phyloP scores from a whole-genome alignment of 2,113 vertebrate species.

The Amblyornis subalaris region DNA sequence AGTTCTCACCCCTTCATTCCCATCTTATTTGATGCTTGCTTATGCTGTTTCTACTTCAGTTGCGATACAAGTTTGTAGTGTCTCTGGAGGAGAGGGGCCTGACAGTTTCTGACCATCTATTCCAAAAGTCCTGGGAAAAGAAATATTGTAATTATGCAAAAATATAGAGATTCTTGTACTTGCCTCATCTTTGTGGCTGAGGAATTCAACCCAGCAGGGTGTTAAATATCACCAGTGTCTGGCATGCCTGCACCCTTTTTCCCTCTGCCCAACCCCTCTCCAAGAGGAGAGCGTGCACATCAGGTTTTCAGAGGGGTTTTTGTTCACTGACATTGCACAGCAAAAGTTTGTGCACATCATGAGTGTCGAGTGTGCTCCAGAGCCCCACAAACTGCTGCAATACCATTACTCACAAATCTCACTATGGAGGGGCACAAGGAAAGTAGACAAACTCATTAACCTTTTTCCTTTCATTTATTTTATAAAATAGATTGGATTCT shows the following conservation, averaged over 20 bases:
- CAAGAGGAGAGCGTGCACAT: fast-evolving
- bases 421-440: background rate
- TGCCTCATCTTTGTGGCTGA: background rate
- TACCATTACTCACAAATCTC: background rate
- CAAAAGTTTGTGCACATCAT: background rate
- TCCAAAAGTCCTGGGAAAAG: background rate
- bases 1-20: background rate
- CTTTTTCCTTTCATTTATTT: background rate
- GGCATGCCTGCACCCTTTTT: background rate
- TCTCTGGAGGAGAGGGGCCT: background rate
- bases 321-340: background rate
- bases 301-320: background rate
- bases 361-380: background rate
- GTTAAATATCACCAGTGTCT: background rate
- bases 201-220: background rate
- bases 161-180: background rate
- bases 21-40: background rate
- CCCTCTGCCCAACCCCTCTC: background rate
- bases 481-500: background rate
- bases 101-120: background rate
- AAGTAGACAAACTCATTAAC: background rate
- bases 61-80: background rate
- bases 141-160: background rate
- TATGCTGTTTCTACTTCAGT: background rate
- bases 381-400: background rate